Percentiles rank a stretch among this genome's conserved stretches.
Evolutionary conservation across 2,888 invertebrate genomes (phyloP).

Genomic region (Gryllus longicercus): DNA sequence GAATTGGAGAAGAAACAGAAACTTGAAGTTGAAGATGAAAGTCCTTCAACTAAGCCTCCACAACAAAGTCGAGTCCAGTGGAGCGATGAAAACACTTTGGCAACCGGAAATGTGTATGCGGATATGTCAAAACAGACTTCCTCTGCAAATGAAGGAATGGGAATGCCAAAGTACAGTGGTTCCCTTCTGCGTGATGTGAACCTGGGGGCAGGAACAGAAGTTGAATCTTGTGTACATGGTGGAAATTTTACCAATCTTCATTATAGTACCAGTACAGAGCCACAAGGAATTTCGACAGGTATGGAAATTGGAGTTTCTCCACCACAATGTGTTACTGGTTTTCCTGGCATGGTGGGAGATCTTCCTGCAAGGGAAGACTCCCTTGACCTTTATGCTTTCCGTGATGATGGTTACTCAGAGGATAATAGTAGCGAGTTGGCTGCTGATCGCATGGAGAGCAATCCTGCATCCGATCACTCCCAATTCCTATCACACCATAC

Average conservation of each 20-base stretch:
- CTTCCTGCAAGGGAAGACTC: constrained; percentile 56
- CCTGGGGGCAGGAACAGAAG: constrained; percentile 54
- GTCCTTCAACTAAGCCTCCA: constrained; percentile 11
- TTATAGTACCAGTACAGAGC: constrained; percentile 55
- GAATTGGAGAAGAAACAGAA: constrained; percentile 80
- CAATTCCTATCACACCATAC: constrained; percentile 23
- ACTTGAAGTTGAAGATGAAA: constrained; percentile 32
- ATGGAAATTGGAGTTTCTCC: constrained; percentile 43
- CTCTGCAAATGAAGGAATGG: constrained; percentile 12
- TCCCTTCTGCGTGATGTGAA: constrained; percentile 35
- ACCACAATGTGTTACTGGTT: constrained; percentile 35
- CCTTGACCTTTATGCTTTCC: constrained; percentile 58
- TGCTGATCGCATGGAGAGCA: constrained; percentile 28
- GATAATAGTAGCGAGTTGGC: constrained; percentile 50
- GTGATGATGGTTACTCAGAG: constrained; percentile 58
- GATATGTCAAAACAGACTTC: background rate
- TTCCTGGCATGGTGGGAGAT: constrained; percentile 41
- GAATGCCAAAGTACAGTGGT: constrained; percentile 31
- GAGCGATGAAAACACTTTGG: constrained; percentile 28
- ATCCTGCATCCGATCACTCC: constrained; percentile 19
- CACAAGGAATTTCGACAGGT: constrained; percentile 41
- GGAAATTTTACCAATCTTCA: constrained; percentile 67
- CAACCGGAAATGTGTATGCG: constrained; percentile 24
- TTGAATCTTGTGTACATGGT: constrained; percentile 62
- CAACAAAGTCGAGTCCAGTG: constrained; percentile 27